phyloP scores from a whole-genome alignment of 1,140 invertebrate species.

The Aethina tumida region DNA sequence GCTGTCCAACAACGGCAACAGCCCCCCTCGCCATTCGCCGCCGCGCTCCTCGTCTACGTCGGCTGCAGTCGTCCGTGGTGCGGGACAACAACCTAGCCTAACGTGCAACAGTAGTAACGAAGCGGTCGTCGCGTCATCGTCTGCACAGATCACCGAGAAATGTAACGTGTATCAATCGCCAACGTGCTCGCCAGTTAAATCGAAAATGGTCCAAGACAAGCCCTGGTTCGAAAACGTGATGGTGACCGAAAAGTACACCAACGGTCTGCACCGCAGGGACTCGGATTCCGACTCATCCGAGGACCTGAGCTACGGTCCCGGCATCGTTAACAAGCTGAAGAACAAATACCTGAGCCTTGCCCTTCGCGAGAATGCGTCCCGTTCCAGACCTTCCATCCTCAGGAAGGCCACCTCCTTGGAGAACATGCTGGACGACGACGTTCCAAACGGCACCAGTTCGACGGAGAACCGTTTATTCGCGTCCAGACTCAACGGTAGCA shows the following conservation, averaged over 20 bases:
- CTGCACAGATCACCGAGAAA: neutral
- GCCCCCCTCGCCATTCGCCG: conserved; percentile 12
- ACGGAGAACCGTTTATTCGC: conserved; percentile 27
- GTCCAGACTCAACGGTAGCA: conserved; percentile 17
- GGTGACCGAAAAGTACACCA: conserved; percentile 6
- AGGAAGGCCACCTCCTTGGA: conserved; percentile 75
- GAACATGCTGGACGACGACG: conserved; percentile 65
- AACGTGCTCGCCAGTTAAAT: conserved; percentile 3
- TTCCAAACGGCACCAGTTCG: conserved; percentile 31
- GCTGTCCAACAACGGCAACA: too few relatives aligned
- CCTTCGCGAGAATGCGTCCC: conserved; percentile 53
- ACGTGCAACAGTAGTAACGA: conserved; percentile 11
- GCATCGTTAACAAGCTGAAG: conserved; percentile 78
- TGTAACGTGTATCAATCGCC: conserved; percentile 9
- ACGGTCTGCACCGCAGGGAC: conserved; percentile 13
- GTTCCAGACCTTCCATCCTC: conserved; percentile 52
- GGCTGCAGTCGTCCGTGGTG: too few relatives aligned
- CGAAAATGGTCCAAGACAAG: conserved; percentile 4
- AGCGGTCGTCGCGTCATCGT: conserved; percentile 6
- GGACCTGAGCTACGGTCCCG: conserved; percentile 81
- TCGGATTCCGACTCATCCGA: conserved; percentile 49
- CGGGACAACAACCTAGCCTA: conserved; percentile 21
- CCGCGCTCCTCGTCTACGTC: conserved; percentile 10
- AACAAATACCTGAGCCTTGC: conserved; percentile 76
- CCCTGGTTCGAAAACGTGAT: neutral